Evolutionary conservation across 2,797 vertebrate genomes (phyloP), one percentile per base, ranked within the genome.

Genomic region (Meda fulgida): DNA sequence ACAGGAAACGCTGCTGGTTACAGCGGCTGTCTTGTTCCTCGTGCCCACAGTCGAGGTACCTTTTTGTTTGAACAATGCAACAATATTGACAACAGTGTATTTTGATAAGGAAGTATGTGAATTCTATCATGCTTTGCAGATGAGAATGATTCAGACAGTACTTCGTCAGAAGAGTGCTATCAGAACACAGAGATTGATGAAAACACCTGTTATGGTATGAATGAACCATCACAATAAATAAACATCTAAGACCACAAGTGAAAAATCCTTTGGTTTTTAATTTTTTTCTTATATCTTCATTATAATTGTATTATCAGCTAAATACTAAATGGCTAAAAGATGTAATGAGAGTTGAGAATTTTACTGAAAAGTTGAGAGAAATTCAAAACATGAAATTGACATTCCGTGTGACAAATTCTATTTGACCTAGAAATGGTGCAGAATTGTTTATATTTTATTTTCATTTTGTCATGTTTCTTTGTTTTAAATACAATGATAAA

Each of bases 81-180:
- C 5, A 21, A 48, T 65, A 31, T 48, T 36, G 23, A 26, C 26
- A 26, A 34, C 6, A 7, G 1, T 38, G 21, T 38, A 48, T 63
- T 58, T 71, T 71, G 23, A 38, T 13, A n/a, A 14, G 34, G 26
- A 46, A 23, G n/a, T 23, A 1, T 69, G 7, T 78, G 18, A 46
- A 46, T n/a, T 78, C 0, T 78, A 9, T 70, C 14, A 31, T 55
- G 34, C 66, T 38, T 81, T 79, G 80, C 2, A 29, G 79, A 84
- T 34, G 66, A 65, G 1, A 63, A 43, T 38, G 88, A 89, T 77
- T 88, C 91, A 43, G 90, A 84, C 34, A 90, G 91, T 82, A 89
- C 90, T 7, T 91, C 89, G 16, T 91, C 91, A 31, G 91, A 83
- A 6, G 90, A 90, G 51, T 87, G 48, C 31, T 91, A 91, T 58